Evolutionary conservation across 1,140 invertebrate genomes (phyloP), one percentile per base, ranked within the genome.

Genomic region (Aphelenchoides avenae): DNA sequence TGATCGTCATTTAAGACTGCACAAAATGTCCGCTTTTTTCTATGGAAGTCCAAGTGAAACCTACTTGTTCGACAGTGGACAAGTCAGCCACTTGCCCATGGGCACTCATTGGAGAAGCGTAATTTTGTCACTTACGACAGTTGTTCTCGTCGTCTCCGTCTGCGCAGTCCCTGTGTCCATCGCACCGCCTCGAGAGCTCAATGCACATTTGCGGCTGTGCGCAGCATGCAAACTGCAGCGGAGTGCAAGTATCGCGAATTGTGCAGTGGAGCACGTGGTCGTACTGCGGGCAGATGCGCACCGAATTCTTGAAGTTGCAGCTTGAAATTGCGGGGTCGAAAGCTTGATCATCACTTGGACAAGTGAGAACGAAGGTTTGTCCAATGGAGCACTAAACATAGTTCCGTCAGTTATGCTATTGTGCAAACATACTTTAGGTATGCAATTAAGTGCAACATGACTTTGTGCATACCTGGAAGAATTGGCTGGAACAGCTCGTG

Each of bases 221-320:
- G 31, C 57, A 59, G 51, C 57, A 59, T 5, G 57, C 52, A 52
- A 52, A 53, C 34, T 59, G 29, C 20, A 53, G 47, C 15, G 30
- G 9, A 1, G 47, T 53, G 40, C 60, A 62, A 3, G 60, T 50
- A 18, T 62, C 60, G 34, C 56, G 64, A 20, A 62, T 62, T 60
- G 54, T 61, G 60, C 60, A 62, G 63, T 62, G 59, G 5, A 62
- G 11, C 5, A 62, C 47, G 42, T 64, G 60, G 40, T 62, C 60
- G 46, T 64, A 62, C 48, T 62, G 56, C 5, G 60, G 60, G 27
- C 60, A 62, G 24, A 64, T 31, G 27, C 40, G 27, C 15, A 66
- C 43, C n/a, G 62, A 67, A 31, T 43, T 55, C 43, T 34, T 52
- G 24, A 52, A 64, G 42, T 62, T 62, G 30, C 60, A 62, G 13